Base-by-base conservation (phyloP, 1,140 invertebrate species). In the Hycleus cichorii region DNA sequence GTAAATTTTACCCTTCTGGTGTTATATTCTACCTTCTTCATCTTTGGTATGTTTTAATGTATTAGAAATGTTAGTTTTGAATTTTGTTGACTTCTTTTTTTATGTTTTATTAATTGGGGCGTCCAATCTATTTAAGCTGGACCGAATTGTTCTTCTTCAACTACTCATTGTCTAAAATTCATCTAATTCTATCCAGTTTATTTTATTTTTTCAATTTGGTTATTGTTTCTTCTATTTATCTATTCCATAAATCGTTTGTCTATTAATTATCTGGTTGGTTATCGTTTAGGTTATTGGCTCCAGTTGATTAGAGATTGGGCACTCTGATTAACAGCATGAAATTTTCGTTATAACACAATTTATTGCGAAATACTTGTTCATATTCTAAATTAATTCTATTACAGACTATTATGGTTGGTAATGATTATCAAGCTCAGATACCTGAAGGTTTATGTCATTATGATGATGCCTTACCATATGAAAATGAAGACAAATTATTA, bases 401-500 rank as follows among this genome's bases (percentile, higher is more conserved):
- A 2, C 43, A 81, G 80, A 95, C 90, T 12, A 97, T 97, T 57
- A 96, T 97, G 90, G 93, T 98, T 25, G 95, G 95, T 26, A 86
- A 85, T 64, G 91, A 95, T 69, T 97, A 90, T 73, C 95, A 98
- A 78, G 95, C 94, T 11, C 82, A 83, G 54, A 93, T 98, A 68
- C 94, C 95, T 1, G 91, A 94, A 74, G 93, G 91, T 12, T 76
- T 97, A 3, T 89, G 87, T 69, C 86, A 85, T 69, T 96, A 97
- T 77, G 94, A 92, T 70, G 92, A 95, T 78, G 89, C 89, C 3
- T 78, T 91, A 60, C 93, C 93, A 0, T 97, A 97, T 76, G 93
- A 97, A 77, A 97, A 97, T 78, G 92, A 96, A 74, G 95, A 97
- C 72, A 91, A 94, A 75, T 78, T 97, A 54, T 75, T 97, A 1